phyloP scores from a whole-genome alignment of 2,888 invertebrate genomes.

The Auanema sp. region DNA sequence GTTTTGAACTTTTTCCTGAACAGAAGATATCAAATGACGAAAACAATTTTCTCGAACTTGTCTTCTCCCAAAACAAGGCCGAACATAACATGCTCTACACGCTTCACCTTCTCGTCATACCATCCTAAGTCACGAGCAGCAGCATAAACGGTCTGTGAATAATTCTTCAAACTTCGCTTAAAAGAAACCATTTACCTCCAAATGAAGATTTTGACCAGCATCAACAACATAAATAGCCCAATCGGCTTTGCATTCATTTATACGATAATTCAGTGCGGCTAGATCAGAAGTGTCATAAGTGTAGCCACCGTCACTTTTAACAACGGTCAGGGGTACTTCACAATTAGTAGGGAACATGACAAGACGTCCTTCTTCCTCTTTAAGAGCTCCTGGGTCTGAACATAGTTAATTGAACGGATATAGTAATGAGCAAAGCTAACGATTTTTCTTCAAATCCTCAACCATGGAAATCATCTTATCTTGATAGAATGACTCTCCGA shows the following conservation, averaged over 20 bases:
- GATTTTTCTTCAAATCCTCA: slow-evolving; percentile 74
- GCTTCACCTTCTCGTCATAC: slow-evolving; percentile 72
- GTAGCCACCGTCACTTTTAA: slow-evolving; percentile 92
- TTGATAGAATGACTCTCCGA: slow-evolving; percentile 97
- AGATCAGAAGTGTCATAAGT: slow-evolving; percentile 98
- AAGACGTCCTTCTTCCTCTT: slow-evolving; percentile 72
- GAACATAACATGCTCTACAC: slow-evolving; percentile 88
- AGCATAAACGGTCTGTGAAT: slow-evolving; percentile 73
- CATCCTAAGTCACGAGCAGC: slow-evolving; percentile 81
- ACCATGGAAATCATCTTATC: slow-evolving; percentile 82
- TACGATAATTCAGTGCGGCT: slow-evolving; percentile 75
- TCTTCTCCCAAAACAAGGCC: slow-evolving; percentile 97
- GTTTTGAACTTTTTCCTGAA: slow-evolving; percentile 93
- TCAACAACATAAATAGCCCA: slow-evolving; percentile 93
- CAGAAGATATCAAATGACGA: background rate
- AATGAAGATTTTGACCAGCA: slow-evolving; percentile 77
- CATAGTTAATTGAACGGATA: background rate
- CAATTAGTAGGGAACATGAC: slow-evolving; percentile 68
- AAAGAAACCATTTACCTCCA: slow-evolving; percentile 43
- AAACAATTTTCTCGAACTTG: no score
- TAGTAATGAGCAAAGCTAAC: slow-evolving; percentile 59
- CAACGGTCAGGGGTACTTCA: slow-evolving; percentile 81
- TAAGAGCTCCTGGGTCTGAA: slow-evolving; percentile 65
- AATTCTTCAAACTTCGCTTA: background rate
- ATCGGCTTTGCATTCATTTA: slow-evolving; percentile 76